Base-by-base conservation (phyloP, 1,140 invertebrate species). In the Dermatophagoides farinae region DNA sequence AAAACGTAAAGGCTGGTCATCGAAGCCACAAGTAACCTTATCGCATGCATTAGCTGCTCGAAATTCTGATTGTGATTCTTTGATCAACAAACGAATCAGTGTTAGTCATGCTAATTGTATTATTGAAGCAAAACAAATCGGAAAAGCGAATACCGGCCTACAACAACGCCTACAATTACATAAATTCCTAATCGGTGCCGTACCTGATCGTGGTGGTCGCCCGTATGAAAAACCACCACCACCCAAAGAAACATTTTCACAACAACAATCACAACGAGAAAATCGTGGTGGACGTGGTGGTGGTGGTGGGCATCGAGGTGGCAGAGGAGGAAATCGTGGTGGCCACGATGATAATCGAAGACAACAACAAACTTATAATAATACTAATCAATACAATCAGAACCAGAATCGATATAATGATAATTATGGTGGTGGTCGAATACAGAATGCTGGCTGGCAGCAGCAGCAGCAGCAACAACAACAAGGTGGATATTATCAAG, bases 141-240 rank as follows among this genome's bases (percentile, higher is more conserved):
- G 43, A 23, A 49, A 44, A 40, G 62, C 62, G 6, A 64, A 64
- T 39, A 16, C n/a, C 25, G 62, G 62, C 31, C 37, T 46, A 22
- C 59, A 64, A 23, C 62, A 64, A 41, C 1, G 40, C 31, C n/a
- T 61, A 14, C 39, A 39, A 39, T 20, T 64, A 1, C 60, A 64
- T 20, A 61, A 64, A 46, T 64, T 20, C 40, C 12, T 57, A 16
- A 64, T 64, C 25, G 62, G 62, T 47, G 2, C 52, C 4, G 62
- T 64, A n/a, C 62, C 62, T 1, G 62, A 64, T 54, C 52, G 62
- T 31, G 62, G 62, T 20, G 62, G 62, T n/a, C 40, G 62, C 23
- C 51, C 62, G 5, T 5, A 53, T 14, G 62, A 64, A 40, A 52
- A 61, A 16, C n/a, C 22, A 10, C 10, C 22, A 18, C 60, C 60